These are phyloP conservation scores for Edolisoma coerulescens DNA, from an alignment of 2,113 vertebrate species.

Conservation along the genomic window DNA sequence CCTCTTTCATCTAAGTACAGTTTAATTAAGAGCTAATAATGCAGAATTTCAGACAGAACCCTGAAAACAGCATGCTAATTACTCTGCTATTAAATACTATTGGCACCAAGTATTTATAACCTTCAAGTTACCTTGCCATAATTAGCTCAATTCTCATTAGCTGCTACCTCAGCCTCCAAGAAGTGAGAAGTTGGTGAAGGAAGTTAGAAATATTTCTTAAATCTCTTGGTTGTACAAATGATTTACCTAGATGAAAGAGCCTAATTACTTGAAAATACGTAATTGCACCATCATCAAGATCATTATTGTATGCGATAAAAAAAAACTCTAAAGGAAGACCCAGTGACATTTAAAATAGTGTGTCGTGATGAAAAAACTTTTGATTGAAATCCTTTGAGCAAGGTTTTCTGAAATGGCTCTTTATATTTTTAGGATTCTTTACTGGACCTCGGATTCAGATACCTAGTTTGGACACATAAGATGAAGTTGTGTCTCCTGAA, in stretches of 20 bases:
- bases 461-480: neutral
- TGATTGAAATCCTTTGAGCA: neutral
- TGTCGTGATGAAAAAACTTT: neutral
- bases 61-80: constrained; percentile 1
- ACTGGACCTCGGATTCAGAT: neutral
- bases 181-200: neutral
- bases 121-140: constrained; percentile 2
- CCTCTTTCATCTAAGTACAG: constrained; percentile 2
- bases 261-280: neutral
- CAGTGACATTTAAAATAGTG: neutral
- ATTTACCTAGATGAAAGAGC: constrained; percentile 17
- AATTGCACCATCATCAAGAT: constrained; percentile 9
- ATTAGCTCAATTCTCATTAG: constrained; percentile 34
- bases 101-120: constrained; percentile 9
- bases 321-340: neutral
- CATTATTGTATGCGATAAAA: neutral
- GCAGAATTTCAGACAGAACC: constrained; percentile 5
- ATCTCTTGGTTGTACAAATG: neutral
- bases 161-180: neutral
- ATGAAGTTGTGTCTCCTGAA: neutral
- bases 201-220: neutral
- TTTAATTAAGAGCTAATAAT: constrained; percentile 58
- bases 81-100: neutral
- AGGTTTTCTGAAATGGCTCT: neutral
- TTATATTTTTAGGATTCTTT: neutral